phyloP scores from a whole-genome alignment of 2,888 invertebrate species.

The Rhynchonema sp. region DNA sequence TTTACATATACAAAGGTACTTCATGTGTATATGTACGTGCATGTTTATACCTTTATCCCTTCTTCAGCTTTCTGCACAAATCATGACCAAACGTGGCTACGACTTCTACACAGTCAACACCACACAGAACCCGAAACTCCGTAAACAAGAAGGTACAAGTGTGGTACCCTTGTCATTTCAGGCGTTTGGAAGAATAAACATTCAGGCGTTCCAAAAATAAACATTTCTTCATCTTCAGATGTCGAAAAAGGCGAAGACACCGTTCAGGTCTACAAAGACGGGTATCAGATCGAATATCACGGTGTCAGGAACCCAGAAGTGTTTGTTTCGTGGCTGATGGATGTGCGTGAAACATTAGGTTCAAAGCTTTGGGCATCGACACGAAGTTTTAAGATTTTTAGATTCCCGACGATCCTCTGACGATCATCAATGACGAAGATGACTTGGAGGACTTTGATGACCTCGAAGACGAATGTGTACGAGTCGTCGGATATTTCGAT shows the following conservation, averaged over 20 bases:
- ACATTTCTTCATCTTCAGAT: conserved; percentile 13
- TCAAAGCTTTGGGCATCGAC: not conserved
- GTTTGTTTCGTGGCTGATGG: conserved; percentile 28
- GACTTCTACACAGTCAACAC: conserved; percentile 28
- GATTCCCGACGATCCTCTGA: conserved; percentile 28
- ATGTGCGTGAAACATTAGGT: conserved; percentile 12
- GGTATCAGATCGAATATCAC: conserved; percentile 27
- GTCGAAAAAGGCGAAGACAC: conserved; percentile 25
- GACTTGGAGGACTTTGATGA: conserved; percentile 26
- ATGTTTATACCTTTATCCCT: not conserved
- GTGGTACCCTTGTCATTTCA: conserved; percentile 7
- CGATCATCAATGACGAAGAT: conserved; percentile 27
- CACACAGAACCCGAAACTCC: conserved; percentile 21
- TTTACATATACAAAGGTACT: too few relatives aligned
- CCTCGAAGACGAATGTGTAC: conserved; percentile 22
- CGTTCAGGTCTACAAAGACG: conserved; percentile 27
- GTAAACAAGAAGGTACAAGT: conserved; percentile 27
- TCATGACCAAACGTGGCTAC: conserved; percentile 28
- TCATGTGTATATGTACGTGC: too few relatives aligned
- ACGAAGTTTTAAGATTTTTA: conserved; percentile 7
- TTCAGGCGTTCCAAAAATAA: too few relatives aligned
- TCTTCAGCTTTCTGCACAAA: conserved; percentile 24
- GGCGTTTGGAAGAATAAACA: too few relatives aligned
- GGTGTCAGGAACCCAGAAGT: conserved; percentile 27
- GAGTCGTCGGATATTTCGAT: conserved; percentile 27